Percentiles rank a stretch among this genome's conserved stretches.
phyloP scores from a whole-genome alignment of 2,797 vertebrate species.

The Danio albolineatus region DNA sequence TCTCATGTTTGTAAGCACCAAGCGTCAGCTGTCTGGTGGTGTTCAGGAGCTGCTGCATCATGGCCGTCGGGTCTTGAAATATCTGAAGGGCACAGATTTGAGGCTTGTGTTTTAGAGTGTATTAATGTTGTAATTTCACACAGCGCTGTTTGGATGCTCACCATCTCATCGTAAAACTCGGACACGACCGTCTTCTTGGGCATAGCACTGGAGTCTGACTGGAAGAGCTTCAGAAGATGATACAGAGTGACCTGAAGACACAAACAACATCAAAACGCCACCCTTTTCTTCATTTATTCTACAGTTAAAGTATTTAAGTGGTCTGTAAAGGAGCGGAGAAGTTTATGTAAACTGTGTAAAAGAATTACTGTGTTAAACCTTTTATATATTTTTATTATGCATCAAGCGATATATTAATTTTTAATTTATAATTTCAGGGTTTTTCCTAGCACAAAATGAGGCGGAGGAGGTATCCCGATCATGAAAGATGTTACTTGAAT shows the following conservation, averaged over 20 bases:
- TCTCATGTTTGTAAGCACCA: conserved; percentile 98
- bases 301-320: not conserved
- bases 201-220: conserved; percentile 97
- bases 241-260: conserved; percentile 93
- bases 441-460: too few species aligned
- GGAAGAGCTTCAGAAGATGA: conserved; percentile 96
- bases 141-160: conserved; percentile 62
- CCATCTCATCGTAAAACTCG: conserved; percentile 99
- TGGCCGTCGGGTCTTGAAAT: conserved; percentile 98
- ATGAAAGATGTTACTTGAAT: too few species aligned
- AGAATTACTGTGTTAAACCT: too few species aligned
- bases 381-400: too few species aligned
- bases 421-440: too few species aligned
- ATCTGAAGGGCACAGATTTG: conserved; percentile 78
- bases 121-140: not conserved
- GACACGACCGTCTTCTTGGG: conserved; percentile 98
- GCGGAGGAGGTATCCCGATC: too few species aligned
- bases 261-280: not conserved
- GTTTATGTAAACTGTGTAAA: not conserved
- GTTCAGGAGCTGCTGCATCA: conserved; percentile 98
- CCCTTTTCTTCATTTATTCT: not conserved
- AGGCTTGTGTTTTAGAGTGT: not conserved
- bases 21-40: conserved; percentile 95
- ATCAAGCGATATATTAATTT: too few species aligned
- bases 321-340: not conserved